Evolutionary conservation across 1,140 invertebrate genomes (phyloP).

Genomic region (Monochamus saltuarius): DNA sequence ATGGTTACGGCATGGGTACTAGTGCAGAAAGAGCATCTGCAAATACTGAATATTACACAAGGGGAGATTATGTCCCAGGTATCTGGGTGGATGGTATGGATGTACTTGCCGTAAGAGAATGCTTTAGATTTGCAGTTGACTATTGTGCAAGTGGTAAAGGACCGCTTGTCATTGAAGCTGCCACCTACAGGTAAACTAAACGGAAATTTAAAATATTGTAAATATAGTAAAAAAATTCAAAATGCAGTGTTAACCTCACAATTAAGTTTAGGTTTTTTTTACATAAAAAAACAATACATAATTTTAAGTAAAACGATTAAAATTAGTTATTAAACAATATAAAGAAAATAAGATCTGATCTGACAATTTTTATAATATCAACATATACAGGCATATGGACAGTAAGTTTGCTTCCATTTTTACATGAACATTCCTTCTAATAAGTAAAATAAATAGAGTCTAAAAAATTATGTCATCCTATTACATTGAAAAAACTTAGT

Average conservation of each 20-base stretch:
- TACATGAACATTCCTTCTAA: too few species aligned
- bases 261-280: not conserved
- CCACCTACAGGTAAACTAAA: conserved; percentile 64
- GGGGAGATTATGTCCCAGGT: conserved; percentile 94
- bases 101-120: conserved; percentile 89
- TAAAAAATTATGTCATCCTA: too few species aligned
- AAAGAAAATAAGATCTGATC: too few species aligned
- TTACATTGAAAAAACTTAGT: too few species aligned
- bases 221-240: not conserved
- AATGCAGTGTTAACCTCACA: not conserved
- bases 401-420: too few species aligned
- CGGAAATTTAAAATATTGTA: not conserved
- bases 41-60: conserved; percentile 85
- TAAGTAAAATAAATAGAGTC: too few species aligned
- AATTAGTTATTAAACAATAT: not conserved
- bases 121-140: conserved; percentile 79
- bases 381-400: too few species aligned
- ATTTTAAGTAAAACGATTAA: not conserved
- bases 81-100: conserved; percentile 97
- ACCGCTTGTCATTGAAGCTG: conserved; percentile 76
- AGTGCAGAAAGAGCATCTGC: conserved; percentile 85
- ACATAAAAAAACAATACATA: not conserved
- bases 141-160: conserved; percentile 83
- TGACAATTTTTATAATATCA: too few species aligned
- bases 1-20: conserved; percentile 97